Evolutionary conservation across 1,140 invertebrate genomes (phyloP).

Genomic region (Habropoda laboriosa): DNA sequence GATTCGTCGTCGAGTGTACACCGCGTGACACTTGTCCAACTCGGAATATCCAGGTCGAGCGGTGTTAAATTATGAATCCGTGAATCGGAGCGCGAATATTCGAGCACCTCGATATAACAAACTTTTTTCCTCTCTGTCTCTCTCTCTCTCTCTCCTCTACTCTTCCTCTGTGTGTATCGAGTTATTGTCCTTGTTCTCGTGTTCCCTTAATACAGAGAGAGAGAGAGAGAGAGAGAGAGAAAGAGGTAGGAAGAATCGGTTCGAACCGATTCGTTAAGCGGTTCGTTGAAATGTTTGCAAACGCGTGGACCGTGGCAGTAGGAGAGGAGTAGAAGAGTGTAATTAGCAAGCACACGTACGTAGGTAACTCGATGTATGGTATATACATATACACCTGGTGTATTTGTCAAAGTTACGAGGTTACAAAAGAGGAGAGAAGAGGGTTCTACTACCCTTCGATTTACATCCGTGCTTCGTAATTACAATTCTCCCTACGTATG

Average conservation of each 20-base stretch:
- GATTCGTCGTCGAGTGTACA: no score
- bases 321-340: no score
- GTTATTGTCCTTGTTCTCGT: not conserved
- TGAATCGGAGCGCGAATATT: constrained; percentile 18
- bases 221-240: no score
- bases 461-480: not conserved
- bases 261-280: not conserved
- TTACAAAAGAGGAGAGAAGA: not conserved
- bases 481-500: not conserved
- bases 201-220: no score
- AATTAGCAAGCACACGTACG: constrained; percentile 14
- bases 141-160: no score
- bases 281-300: not conserved
- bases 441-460: not conserved
- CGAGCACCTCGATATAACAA: constrained; percentile 8
- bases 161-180: no score
- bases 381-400: not conserved
- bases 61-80: constrained; percentile 31
- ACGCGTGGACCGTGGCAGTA: no score
- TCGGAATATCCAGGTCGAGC: constrained; percentile 6
- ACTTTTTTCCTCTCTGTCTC: no score
- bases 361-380: no score
- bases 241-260: no score
- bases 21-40: not conserved
- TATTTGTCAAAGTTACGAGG: constrained; percentile 1